phyloP scores from a whole-genome alignment of 1,140 invertebrate genomes.

The Brevipalpus yothersi region DNA sequence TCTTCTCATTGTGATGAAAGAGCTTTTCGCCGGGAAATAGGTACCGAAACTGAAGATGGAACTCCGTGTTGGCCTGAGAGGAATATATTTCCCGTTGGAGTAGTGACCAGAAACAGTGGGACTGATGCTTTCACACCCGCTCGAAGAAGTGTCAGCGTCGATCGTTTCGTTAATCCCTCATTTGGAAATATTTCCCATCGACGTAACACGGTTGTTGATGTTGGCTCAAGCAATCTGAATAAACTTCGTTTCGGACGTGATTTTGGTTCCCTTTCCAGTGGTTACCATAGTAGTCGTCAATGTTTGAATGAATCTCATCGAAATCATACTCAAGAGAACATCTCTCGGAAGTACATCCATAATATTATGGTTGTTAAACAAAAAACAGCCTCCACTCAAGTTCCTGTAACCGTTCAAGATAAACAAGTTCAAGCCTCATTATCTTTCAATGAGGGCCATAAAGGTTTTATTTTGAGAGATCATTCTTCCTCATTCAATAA shows the following conservation, averaged over 20 bases:
- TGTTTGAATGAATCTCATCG: slow-evolving; percentile 7
- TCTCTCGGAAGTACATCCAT: not conserved
- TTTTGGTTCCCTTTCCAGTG: slow-evolving; percentile 10
- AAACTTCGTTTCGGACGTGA: slow-evolving; percentile 6
- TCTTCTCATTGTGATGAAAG: not conserved
- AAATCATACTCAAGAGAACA: not conserved
- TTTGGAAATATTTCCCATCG: not conserved
- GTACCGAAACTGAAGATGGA: too few species aligned
- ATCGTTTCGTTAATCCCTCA: not conserved
- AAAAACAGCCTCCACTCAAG: slow-evolving; percentile 22
- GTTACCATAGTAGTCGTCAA: slow-evolving; percentile 9
- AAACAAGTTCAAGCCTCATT: slow-evolving; percentile 42
- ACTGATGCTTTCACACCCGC: not conserved
- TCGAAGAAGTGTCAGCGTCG: not conserved
- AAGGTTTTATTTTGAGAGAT: not conserved
- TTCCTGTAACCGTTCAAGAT: slow-evolving; percentile 33
- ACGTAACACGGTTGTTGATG: not conserved
- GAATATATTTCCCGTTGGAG: too few species aligned
- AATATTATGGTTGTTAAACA: not conserved
- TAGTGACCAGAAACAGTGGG: slow-evolving; percentile 3
- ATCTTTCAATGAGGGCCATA: not conserved
- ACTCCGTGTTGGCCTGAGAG: too few species aligned
- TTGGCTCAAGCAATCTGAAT: not conserved
- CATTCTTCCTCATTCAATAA: not conserved
- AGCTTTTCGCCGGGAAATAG: too few species aligned